These are phyloP conservation scores for Aegypius monachus DNA, from an alignment of 2,113 vertebrate genomes.

Conservation along the genomic window DNA sequence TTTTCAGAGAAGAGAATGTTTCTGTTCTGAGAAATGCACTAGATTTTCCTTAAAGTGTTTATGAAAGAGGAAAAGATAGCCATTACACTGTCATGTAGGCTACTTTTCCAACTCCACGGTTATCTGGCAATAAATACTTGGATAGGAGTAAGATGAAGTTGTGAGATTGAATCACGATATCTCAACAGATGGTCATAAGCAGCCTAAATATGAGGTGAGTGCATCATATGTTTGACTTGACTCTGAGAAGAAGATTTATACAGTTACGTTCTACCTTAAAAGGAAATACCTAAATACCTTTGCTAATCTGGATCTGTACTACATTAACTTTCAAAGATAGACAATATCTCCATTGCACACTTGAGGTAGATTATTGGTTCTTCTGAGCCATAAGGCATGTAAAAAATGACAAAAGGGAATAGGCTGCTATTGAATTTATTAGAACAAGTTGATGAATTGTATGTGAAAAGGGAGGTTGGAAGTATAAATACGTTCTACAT, in stretches of 20 bases:
- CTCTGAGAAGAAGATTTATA: neutral
- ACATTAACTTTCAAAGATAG: neutral
- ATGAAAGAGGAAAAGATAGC: neutral
- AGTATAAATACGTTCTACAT: constrained; percentile 51
- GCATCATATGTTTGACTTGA: neutral
- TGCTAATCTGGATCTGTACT: neutral
- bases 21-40: neutral
- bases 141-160: neutral
- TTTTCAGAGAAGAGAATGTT: neutral
- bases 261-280: neutral
- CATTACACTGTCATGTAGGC: neutral
- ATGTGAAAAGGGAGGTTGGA: constrained; percentile 27
- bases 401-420: constrained; percentile 20
- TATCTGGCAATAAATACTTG: neutral
- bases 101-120: neutral
- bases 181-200: constrained; percentile 9
- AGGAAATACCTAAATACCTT: constrained; percentile 17
- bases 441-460: constrained; percentile 33
- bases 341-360: neutral
- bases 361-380: neutral
- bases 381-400: neutral
- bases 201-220: neutral
- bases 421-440: constrained; percentile 5
- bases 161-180: neutral
- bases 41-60: neutral